Conservation (phyloP, 2,113 vertebrate species). For the Verasper variegatus region DNA sequence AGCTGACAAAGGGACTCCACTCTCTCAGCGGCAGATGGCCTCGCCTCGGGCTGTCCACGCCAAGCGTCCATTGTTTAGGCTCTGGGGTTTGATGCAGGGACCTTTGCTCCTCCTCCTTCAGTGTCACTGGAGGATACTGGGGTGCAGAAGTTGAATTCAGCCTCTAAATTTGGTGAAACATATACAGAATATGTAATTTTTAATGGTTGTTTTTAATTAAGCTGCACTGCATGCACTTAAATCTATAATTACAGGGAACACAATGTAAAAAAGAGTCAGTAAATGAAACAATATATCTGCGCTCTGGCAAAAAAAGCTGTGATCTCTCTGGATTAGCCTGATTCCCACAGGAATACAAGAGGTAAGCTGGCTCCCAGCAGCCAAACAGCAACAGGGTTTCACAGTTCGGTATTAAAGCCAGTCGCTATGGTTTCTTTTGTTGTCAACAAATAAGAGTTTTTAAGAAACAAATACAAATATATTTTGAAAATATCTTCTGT, state of each 20-base stretch:
- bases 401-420: slow-evolving; percentile 7
- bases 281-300: background rate
- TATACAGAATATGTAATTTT: background rate
- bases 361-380: slow-evolving; percentile 33
- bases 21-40: slow-evolving; percentile 82
- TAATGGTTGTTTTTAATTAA: background rate
- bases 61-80: slow-evolving; percentile 78
- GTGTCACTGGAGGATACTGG: slow-evolving; percentile 47
- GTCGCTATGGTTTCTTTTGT: slow-evolving; percentile 29
- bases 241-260: background rate
- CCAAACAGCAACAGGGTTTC: slow-evolving; percentile 26
- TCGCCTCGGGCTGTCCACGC: slow-evolving; percentile 77
- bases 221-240: background rate
- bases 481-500: too few relatives aligned
- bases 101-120: slow-evolving; percentile 56
- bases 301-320: slow-evolving; percentile 12
- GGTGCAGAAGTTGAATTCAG: slow-evolving; percentile 46
- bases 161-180: background rate
- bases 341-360: slow-evolving; percentile 66
- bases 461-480: background rate
- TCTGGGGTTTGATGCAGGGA: slow-evolving; percentile 59
- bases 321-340: slow-evolving; percentile 54
- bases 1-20: slow-evolving; percentile 79
- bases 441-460: slow-evolving; percentile 21
- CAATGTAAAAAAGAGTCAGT: background rate